phyloP scores from a whole-genome alignment of 2,888 invertebrate genomes.

The Tryphoninae sp. region DNA sequence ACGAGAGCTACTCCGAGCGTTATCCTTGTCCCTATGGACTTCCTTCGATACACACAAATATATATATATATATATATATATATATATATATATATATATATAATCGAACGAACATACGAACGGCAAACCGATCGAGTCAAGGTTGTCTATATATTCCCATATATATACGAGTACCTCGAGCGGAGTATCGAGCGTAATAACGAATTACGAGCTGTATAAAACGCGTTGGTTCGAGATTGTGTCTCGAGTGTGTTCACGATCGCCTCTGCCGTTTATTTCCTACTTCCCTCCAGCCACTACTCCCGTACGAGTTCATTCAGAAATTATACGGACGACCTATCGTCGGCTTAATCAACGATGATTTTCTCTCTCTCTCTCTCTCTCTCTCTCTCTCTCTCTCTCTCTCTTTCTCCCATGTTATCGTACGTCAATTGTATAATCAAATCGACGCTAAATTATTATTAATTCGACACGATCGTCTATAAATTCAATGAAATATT shows the following conservation, averaged over 20 bases:
- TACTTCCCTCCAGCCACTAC: constrained; percentile 7
- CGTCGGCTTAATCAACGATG: constrained; percentile 1
- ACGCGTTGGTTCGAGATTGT: constrained; percentile 51
- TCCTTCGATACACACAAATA: constrained; percentile 1
- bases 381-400: not conserved
- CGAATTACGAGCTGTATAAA: constrained; percentile 62
- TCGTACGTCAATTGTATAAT: not conserved
- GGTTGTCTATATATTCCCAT: constrained; percentile 16
- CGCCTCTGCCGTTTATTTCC: constrained; percentile 33
- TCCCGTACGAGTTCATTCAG: constrained; percentile 48
- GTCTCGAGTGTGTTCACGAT: constrained; percentile 24
- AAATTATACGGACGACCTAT: constrained; percentile 10
- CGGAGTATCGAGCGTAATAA: constrained; percentile 61
- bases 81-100: not conserved
- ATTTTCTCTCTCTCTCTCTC: not conserved
- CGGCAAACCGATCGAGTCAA: constrained; percentile 13
- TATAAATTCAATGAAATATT: too few relatives aligned
- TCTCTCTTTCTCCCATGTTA: not conserved
- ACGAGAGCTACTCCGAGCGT: constrained; percentile 12
- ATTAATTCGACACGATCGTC: not conserved
- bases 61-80: not conserved
- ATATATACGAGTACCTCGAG: constrained; percentile 41
- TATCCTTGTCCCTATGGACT: constrained; percentile 22
- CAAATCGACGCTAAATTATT: constrained; percentile 10
- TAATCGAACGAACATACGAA: constrained; percentile 6